Evolutionary conservation across 2,888 invertebrate species (phyloP).

Genomic region (Miltochrista miniata): DNA sequence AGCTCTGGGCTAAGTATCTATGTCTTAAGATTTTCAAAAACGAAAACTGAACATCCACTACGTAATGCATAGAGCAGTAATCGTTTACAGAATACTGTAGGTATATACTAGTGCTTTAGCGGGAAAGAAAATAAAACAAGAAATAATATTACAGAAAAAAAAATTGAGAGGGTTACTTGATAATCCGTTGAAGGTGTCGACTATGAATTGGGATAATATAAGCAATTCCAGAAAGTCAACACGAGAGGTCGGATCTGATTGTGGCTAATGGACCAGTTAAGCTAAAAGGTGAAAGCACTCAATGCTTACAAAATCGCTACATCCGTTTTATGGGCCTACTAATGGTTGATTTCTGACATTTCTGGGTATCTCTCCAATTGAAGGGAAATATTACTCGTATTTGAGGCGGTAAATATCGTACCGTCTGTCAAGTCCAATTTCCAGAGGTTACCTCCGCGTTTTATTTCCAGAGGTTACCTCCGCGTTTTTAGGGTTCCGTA

Average conservation of each 20-base stretch:
- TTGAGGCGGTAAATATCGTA: conserved; percentile 49
- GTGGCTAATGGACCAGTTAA: conserved; percentile 78
- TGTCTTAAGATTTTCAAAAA: too few species aligned
- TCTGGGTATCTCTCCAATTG: conserved; percentile 70
- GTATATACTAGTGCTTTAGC: too few species aligned
- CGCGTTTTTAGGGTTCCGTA: too few species aligned
- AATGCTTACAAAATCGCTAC: conserved; percentile 79
- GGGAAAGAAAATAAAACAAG: too few species aligned
- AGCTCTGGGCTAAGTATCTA: too few species aligned
- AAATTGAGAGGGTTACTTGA: conserved; percentile 36
- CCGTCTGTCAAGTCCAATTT: too few species aligned
- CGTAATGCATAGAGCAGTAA: too few species aligned
- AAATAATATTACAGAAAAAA: too few species aligned
- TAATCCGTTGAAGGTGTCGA: conserved; percentile 33
- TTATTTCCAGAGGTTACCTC: too few species aligned
- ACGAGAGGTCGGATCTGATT: conserved; percentile 64
- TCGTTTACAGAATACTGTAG: too few species aligned
- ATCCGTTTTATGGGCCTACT: conserved; percentile 74
- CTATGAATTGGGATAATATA: conserved; percentile 43
- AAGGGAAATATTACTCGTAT: conserved; percentile 66
- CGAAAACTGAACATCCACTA: too few species aligned
- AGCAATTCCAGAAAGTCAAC: conserved; percentile 64
- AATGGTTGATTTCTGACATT: conserved; percentile 80
- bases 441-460: too few species aligned
- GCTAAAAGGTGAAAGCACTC: conserved; percentile 82